Percentiles rank a stretch among this genome's conserved stretches.
These are phyloP conservation scores for Aethina tumida DNA, from an alignment of 1,140 invertebrate genomes.

Conservation along the genomic window DNA sequence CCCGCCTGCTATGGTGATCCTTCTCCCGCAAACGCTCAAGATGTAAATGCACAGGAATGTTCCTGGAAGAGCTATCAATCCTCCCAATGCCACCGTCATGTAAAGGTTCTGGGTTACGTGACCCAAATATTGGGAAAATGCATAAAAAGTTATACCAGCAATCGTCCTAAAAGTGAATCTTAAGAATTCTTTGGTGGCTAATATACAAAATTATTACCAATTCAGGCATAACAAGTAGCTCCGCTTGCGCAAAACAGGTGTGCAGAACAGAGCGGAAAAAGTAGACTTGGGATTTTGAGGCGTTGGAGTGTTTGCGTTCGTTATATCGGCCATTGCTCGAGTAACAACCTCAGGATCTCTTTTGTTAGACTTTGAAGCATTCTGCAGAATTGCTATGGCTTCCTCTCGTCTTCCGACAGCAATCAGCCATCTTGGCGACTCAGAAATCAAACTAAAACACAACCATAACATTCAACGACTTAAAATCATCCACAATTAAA, in stretches of 20 bases:
- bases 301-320: slow-evolving; percentile 4
- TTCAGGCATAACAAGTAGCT: slow-evolving; percentile 56
- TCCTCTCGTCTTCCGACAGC: slow-evolving; percentile 54
- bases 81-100: slow-evolving; percentile 54
- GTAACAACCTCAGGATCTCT: slow-evolving; percentile 30
- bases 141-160: slow-evolving; percentile 60
- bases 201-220: slow-evolving; percentile 41
- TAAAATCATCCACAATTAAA: slow-evolving; percentile 14
- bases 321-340: slow-evolving; percentile 10
- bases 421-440: slow-evolving; percentile 73
- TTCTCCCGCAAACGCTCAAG: slow-evolving; percentile 52
- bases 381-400: slow-evolving; percentile 53
- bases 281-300: slow-evolving; percentile 39
- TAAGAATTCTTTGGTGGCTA: not conserved
- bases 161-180: slow-evolving; percentile 27
- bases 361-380: slow-evolving; percentile 44
- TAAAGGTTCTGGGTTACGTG: slow-evolving; percentile 60
- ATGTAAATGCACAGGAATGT: slow-evolving; percentile 54
- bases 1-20: slow-evolving; percentile 47
- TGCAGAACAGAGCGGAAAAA: slow-evolving; percentile 55
- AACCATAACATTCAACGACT: slow-evolving; percentile 31
- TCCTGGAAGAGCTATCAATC: slow-evolving; percentile 53
- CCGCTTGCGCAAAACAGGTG: slow-evolving; percentile 56
- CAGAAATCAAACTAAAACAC: slow-evolving; percentile 55
- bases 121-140: slow-evolving; percentile 62